Base-by-base conservation (phyloP, 1,140 invertebrate genomes). In the Bacillus rossius region DNA sequence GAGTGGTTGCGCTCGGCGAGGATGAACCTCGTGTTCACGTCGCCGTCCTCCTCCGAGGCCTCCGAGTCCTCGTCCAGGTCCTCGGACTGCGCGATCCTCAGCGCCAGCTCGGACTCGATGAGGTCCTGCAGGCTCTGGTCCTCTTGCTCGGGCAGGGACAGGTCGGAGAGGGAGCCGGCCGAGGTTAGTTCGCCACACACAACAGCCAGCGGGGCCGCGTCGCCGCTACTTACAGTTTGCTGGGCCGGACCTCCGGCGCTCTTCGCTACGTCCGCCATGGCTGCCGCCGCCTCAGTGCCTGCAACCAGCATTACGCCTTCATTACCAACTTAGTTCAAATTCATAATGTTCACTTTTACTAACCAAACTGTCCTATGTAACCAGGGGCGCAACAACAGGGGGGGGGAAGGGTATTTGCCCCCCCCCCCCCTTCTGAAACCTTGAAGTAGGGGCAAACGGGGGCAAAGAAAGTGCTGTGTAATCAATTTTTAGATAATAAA, bases 71-170 rank as follows among this genome's bases (percentile, higher is more conserved):
- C 19, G 10, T 8, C 14, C 25, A n/a, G 3, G 8, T 2, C 25
- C 8, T 29, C 17, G 16, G 48, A n/a, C 1, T 1, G 1, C 20
- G 20, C 23, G 19, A 52, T 56, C 17, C 49, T 26, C 16, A 63
- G 37, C 7, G 61, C 61, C 29, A 65, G 54, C 42, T 65, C 63
- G 13, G 57, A 61, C 29, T 65, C 63, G 17, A 65, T 65, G 5
- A 65, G 55, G 20, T 65, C 60, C 50, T 65, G 63, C 16, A 65
- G 54, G 38, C 61, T 62, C 13, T 51, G 38, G 25, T 47, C 55
- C n/a, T 62, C 59, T 50, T 34, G 8, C 34, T 34, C 25, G 48
- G 23, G n/a, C 25, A 29, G 16, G 48, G 48, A 8, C 17, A 16
- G 48, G 25, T 50, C 48, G 29, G 48, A 29, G 48, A 29, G 25